Evolutionary conservation across 2,113 vertebrate species (phyloP), one percentile per base, ranked within the genome.

Genomic region (Menidia beryllina): DNA sequence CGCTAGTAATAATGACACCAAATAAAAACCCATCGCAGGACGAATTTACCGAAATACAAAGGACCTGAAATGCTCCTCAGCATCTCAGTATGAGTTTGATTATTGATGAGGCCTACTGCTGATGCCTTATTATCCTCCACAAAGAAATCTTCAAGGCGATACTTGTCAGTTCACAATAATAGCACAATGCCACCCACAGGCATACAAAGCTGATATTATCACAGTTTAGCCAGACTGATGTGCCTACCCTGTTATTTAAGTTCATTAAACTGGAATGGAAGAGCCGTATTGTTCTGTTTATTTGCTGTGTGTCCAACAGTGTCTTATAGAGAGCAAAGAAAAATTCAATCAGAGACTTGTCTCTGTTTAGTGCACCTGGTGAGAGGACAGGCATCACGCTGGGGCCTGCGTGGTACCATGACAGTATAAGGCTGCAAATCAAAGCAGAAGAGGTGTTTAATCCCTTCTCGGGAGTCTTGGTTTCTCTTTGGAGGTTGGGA

Each of bases 401-500:
- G 86, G 38, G 76, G 75, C 52, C 62, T 74, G 56, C 21, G 54
- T 73, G 65, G 73, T 86, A 69, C 72, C 62, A 72, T 55, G 61
- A 74, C 83, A 85, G 87, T 86, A 74, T 69, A 82, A 80, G 51
- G 81, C 74, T 75, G 49, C 72, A 69, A 82, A 89, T 92, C 84
- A 90, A 91, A 91, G 89, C 76, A 43, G 25, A 52, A 2, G 43
- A 65, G 82, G 81, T 79, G 87, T 91, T 90, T 91, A 83, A 90
- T 91, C 83, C 82, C 64, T 27, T 60, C 51, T 17, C 77, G 57
- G 51, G 61, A 66, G 71, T 71, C 73, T 79, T 52, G 34, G 3
- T 36, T 74, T 82, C 79, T 84, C 69, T 72, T 80, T 62, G 3
- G 0, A 24, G 76, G 88, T 90, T 86, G 81, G 73, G 63, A 84